Evolutionary conservation across 2,113 vertebrate species (phyloP).

Genomic region (Deroptyus accipitrinus): DNA sequence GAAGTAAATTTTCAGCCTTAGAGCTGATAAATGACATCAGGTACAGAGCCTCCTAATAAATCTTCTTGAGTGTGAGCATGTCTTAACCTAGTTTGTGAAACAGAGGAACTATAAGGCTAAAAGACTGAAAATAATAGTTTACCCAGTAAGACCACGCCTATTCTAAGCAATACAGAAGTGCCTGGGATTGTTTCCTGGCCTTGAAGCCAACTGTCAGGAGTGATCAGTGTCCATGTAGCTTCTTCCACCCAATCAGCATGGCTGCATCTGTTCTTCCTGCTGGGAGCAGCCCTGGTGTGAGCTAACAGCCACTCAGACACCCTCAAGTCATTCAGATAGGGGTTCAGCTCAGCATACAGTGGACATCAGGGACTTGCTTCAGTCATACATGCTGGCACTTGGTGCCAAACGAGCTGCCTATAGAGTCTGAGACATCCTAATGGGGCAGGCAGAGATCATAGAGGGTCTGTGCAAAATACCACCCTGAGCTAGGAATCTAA

Average conservation of each 20-base stretch:
- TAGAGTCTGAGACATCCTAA: not conserved
- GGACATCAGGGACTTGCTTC: not conserved
- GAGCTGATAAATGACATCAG: not conserved
- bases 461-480: too few relatives aligned
- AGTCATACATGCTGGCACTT: rapidly evolving
- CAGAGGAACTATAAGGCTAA: not conserved
- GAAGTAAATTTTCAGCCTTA: not conserved
- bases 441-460: not conserved
- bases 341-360: not conserved
- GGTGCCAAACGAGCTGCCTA: not conserved
- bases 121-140: not conserved
- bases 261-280: not conserved
- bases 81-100: not conserved
- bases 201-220: not conserved
- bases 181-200: not conserved
- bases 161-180: not conserved
- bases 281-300: not conserved
- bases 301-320: not conserved
- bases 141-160: not conserved
- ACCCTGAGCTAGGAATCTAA: not conserved
- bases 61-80: not conserved
- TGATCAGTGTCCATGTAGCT: not conserved
- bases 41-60: not conserved
- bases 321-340: not conserved
- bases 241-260: not conserved